Evolutionary conservation across 1,140 invertebrate species (phyloP).

Genomic region (Sarcophaga bullata): DNA sequence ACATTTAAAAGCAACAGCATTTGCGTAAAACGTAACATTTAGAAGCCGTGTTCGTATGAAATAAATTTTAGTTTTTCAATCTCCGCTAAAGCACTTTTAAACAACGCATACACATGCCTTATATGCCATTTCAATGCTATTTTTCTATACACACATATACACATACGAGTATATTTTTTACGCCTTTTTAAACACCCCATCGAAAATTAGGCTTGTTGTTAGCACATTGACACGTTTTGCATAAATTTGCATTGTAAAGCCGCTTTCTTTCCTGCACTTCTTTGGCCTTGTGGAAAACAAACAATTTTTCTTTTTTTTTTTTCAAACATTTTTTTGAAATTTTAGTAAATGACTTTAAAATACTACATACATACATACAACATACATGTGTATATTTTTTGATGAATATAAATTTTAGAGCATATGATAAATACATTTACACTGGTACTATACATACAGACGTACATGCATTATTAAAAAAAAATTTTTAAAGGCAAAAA

Average conservation of each 20-base stretch:
- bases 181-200: conserved; percentile 13
- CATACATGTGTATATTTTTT: too few species aligned
- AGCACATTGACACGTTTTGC: conserved; percentile 64
- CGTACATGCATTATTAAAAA: too few species aligned
- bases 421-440: too few species aligned
- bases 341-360: conserved; percentile 21
- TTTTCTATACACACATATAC: background rate
- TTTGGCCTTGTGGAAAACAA: too few species aligned
- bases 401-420: too few species aligned
- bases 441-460: too few species aligned
- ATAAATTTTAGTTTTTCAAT: background rate
- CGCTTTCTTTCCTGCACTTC: too few species aligned
- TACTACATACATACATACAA: background rate
- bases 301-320: too few species aligned
- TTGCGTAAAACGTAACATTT: background rate
- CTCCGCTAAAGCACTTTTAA: background rate
- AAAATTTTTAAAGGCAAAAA: background rate
- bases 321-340: conserved; percentile 31
- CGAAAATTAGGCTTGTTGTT: conserved; percentile 58
- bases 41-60: background rate
- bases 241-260: conserved; percentile 61
- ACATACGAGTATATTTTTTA: conserved; percentile 46
- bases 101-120: background rate
- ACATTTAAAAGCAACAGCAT: too few species aligned
- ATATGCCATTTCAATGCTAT: too few species aligned